Evolutionary conservation across 2,888 invertebrate species (phyloP), one percentile per base, ranked within the genome.

Genomic region (Frankliniella fusca): DNA sequence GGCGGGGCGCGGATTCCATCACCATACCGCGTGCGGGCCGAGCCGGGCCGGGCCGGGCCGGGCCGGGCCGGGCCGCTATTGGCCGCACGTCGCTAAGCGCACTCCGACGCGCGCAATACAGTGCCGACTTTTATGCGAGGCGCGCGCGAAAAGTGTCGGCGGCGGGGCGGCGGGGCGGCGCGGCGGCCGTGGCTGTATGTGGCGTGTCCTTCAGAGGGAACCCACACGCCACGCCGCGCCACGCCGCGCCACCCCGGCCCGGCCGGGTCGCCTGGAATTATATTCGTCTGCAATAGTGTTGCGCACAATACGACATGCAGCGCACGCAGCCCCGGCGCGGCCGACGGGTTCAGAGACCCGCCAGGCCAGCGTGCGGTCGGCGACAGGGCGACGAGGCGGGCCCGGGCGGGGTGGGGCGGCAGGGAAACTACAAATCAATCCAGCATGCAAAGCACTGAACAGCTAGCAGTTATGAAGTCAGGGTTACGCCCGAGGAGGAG

Each of bases 301-400:
- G 70, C 27, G 70, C 70, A 27, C 70, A 76, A 76, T 76, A 76
- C 70, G 70, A 23, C 23, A 76, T 27, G 70, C 70, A 27, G 38
- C 38, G 61, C 61, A 61, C 61, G 61, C 61, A 11, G 18, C 18
- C n/a, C 20, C 61, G 61, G 61, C 18, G n/a, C n/a, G n/a, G n/a
- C n/a, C 54, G 18, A 54, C 70, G 70, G 27, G 23, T 76, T 23
- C 70, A 76, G 12, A 23, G 27, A 23, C 70, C 23, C 23, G 38
- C 38, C 3, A 2, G 3, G 38, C 38, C 38, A 38, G 38, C 38
- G 38, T 3, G 38, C 38, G 38, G 38, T 5, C 38, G 38, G 38
- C 38, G 38, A 38, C 38, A 38, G 38, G 5, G 38, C 38, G 38
- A 5, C 38, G 38, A 50, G 54, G 54, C 54, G 54, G 12, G 54